Base-by-base conservation (phyloP, 64 coral and sea anemone species). In the Astreopora myriophthalma region DNA sequence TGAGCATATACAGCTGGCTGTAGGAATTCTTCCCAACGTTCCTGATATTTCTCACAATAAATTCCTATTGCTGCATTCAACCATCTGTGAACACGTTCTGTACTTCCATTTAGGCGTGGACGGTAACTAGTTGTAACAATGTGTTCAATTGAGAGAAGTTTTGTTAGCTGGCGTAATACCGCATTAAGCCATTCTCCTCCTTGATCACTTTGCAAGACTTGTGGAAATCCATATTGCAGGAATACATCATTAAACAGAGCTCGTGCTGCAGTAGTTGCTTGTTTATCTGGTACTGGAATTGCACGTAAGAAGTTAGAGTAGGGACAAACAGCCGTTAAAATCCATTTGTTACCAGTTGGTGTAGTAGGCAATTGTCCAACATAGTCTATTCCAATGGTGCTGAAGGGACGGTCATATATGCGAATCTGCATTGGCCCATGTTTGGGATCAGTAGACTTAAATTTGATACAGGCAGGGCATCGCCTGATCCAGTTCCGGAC, bases 21-120 rank as follows among this genome's bases (percentile, higher is more conserved):
- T 62, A 88, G 23, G 29, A 74, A 88, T 23, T 88, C 86, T 88
- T 88, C 86, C 69, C 70, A 73, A 22, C 70, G 49, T 62, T 74
- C 44, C 26, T 88, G 70, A 33, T 88, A 52, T 16, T 88, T 74
- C 11, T 76, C n/a, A 75, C 86, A 88, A 34, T 87, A 87, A 51
- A 87, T 70, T 12, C 85, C 85, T 38, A 86, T 86, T 35, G 57
- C 82, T 65, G 82, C 14, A 69, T 86, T 86, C 36, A 87, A 38
- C 85, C 39, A 71, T 31, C 85, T 72, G 55, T 87, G 85, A 28
- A 87, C 64, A 29, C 65, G 20, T 39, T 87, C 64, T 3, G 65
- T 87, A 40, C 85, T 87, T 24, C 66, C 63, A 74, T 73, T 87
- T 20, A 86, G 28, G 32, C 79, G 44, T 84, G 79, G 79, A 30